Conservation (phyloP, 2,888 invertebrate species). For the Lissonota sp. region DNA sequence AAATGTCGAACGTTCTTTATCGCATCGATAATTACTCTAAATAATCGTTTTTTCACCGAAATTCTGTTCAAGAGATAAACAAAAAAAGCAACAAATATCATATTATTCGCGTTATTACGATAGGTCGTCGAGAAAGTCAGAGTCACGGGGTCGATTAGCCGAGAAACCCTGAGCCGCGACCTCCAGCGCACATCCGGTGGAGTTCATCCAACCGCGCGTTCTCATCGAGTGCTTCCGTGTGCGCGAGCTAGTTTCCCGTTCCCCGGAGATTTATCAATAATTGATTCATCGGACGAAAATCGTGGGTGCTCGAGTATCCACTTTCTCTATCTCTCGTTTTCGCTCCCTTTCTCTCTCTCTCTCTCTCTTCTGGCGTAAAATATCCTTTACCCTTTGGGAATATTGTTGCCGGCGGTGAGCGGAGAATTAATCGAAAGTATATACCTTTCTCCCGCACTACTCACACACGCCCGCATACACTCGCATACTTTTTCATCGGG, state of each 20-base stretch:
- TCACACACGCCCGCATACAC: background rate
- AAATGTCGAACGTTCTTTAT: too few relatives aligned
- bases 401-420: conserved; percentile 34
- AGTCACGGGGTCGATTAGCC: conserved; percentile 55
- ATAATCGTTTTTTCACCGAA: too few relatives aligned
- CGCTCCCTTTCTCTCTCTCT: conserved; percentile 17
- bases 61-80: too few relatives aligned
- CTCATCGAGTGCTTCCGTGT: conserved; percentile 53
- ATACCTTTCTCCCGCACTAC: background rate
- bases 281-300: conserved; percentile 64
- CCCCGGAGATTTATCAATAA: conserved; percentile 66
- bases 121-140: conserved; percentile 40
- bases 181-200: conserved; percentile 62
- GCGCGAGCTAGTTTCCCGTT: conserved; percentile 13
- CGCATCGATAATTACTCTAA: too few relatives aligned
- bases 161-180: conserved; percentile 52
- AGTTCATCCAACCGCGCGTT: conserved; percentile 56
- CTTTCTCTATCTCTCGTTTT: background rate
- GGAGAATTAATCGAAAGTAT: conserved; percentile 50
- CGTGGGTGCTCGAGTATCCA: conserved; percentile 49
- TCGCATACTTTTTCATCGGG: too few relatives aligned
- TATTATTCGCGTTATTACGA: conserved; percentile 47
- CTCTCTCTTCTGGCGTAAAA: conserved; percentile 47
- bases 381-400: conserved; percentile 52
- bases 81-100: too few relatives aligned